A percentile compares a stretch with the other conserved stretches of the same genome.
Conservation (phyloP, 2,113 vertebrate genomes). For the Spilogale gracilis region DNA sequence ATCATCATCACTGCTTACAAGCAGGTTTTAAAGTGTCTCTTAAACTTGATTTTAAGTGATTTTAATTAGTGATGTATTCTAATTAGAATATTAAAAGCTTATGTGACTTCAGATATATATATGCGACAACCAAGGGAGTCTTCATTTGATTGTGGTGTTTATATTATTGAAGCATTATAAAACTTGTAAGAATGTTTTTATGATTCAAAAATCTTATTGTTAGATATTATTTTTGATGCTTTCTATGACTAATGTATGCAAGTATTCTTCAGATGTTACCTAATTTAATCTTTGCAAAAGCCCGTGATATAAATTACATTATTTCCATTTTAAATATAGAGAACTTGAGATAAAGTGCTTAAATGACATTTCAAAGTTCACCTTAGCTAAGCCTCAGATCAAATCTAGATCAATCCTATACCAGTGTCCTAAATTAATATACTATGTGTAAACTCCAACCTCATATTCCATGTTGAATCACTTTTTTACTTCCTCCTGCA, state of each 20-base stretch:
- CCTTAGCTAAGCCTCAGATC: neutral
- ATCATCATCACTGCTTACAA: neutral
- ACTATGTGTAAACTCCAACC: neutral
- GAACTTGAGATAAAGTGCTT: neutral
- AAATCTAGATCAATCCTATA: neutral
- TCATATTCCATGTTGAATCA: neutral
- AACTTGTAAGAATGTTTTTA: neutral
- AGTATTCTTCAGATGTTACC: neutral
- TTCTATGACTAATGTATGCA: neutral
- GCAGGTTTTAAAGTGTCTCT: neutral
- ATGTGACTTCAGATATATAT: neutral
- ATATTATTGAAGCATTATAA: neutral
- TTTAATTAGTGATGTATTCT: neutral
- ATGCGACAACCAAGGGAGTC: neutral
- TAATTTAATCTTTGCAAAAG: neutral
- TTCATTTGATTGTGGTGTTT: neutral
- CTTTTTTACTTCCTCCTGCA: neutral
- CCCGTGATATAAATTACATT: neutral
- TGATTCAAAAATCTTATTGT: neutral
- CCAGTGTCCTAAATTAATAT: neutral
- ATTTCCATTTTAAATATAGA: neutral
- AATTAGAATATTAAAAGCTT: neutral
- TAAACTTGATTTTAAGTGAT: neutral
- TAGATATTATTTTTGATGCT: neutral
- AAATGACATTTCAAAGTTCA: neutral